A percentile compares a stretch with the other conserved stretches of the same genome.
Conservation (phyloP, 2,888 invertebrate species). For the Macaria notata region DNA sequence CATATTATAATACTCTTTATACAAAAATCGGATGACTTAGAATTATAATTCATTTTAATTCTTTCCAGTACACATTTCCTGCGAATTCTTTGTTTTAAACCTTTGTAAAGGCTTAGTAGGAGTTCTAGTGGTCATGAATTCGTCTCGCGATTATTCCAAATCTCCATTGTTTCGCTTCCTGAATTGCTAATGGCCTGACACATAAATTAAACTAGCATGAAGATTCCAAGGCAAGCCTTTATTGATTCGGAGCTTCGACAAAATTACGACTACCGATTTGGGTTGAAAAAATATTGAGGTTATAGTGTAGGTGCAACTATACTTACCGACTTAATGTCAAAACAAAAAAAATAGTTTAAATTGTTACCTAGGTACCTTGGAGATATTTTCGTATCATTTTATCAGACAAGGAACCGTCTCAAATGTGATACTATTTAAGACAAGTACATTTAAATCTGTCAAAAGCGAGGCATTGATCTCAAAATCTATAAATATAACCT, state of each 20-base stretch:
- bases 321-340: too few species aligned
- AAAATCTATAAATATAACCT: slow-evolving; percentile 20
- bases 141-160: slow-evolving; percentile 24
- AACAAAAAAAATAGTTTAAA: too few species aligned
- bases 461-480: slow-evolving; percentile 18
- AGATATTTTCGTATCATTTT: slow-evolving; percentile 2
- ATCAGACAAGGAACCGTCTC: slow-evolving; percentile 11
- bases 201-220: slow-evolving; percentile 22
- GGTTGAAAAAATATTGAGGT: too few species aligned
- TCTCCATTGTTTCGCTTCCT: slow-evolving; percentile 35
- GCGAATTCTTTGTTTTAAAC: slow-evolving; percentile 20
- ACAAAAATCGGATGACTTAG: too few species aligned
- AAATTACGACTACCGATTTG: too few species aligned
- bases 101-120: slow-evolving; percentile 5
- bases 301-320: too few species aligned
- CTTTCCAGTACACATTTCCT: neutral
- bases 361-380: neutral
- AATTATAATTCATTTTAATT: neutral
- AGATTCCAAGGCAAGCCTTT: slow-evolving; percentile 14
- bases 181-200: slow-evolving; percentile 24
- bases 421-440: neutral
- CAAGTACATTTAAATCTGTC: slow-evolving; percentile 13
- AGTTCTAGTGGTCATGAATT: slow-evolving; percentile 19
- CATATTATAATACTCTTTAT: too few species aligned
- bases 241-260: too few species aligned